Base-by-base conservation (phyloP, 92 coral and sea anemone species). In the Epizoanthus rinbou region DNA sequence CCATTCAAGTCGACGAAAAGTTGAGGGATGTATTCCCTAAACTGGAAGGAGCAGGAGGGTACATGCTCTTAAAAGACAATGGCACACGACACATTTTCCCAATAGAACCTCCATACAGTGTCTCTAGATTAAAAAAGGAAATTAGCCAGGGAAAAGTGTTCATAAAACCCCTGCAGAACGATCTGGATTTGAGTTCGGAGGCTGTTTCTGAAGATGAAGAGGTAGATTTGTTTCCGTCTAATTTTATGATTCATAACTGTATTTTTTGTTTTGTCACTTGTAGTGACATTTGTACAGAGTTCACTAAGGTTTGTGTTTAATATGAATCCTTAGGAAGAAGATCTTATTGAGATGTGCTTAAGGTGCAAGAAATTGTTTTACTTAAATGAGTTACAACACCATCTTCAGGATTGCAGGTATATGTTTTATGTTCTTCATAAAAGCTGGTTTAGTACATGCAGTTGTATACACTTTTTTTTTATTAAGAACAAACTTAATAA, bases 121-220 rank as follows among this genome's bases (percentile, higher is more conserved):
- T 28, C 1, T 8, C 70, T 17, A 65, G 70, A 65, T 65, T 65
- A 15, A 25, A 28, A 65, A 65, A 28, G 3, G 70, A 65, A 8
- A 65, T 65, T 65, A 41, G 70, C 70, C 70, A 65, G 70, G 70
- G 70, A 13, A 65, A 65, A 28, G 0, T 65, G 3, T 65, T 65
- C 70, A 65, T 28, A 11, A 65, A 65, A 11, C 70, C 70, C 10
- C 43, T 65, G 70, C 70, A 28, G 43, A 65, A 65, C 0, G 8
- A 65, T 13, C 70, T 65, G 43, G 70, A 65, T 2, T 3, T 11
- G 33, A 25, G 43, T 65, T 24, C 43, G n/a, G 70, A 65, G 43
- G 70, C 70, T 25, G 70, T 65, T 2, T 65, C 70, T 65, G 70
- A 65, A 65, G 70, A 65, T 65, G 70, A 65, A 65, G 70, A 65